Percentiles rank a stretch among this genome's conserved stretches.
phyloP scores from a whole-genome alignment of 1,140 invertebrate genomes.

The Lepidostoma basale region DNA sequence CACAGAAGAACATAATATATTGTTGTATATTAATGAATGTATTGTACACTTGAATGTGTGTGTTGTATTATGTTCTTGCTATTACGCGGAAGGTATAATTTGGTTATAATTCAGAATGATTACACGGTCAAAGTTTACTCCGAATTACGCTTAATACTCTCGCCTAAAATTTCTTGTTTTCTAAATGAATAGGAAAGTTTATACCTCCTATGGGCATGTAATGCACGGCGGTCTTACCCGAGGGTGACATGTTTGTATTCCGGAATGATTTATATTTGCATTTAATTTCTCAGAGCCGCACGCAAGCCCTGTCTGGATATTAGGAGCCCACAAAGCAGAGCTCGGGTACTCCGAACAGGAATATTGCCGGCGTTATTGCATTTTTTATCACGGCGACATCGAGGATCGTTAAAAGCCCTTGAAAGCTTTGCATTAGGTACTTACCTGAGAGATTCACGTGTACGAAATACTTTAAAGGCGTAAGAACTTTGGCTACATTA shows the following conservation, averaged over 20 bases:
- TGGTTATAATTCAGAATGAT: no score
- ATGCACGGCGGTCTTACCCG: slow-evolving; percentile 1
- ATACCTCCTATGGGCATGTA: slow-evolving; percentile 1
- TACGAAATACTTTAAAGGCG: not conserved
- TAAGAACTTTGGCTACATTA: not conserved
- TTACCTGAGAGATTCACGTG: not conserved
- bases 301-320: slow-evolving; percentile 1
- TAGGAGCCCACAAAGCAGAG: not conserved
- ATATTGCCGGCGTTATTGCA: slow-evolving; percentile 22
- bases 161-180: not conserved
- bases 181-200: slow-evolving; percentile 9
- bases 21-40: no score
- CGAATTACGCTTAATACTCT: not conserved
- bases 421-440: not conserved
- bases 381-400: slow-evolving; percentile 4
- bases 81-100: no score
- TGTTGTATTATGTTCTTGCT: no score
- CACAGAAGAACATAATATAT: no score
- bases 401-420: not conserved
- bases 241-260: slow-evolving; percentile 7
- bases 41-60: no score
- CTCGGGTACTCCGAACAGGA: not conserved
- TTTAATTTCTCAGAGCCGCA: slow-evolving; percentile 10
- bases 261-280: slow-evolving; percentile 19
- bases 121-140: not conserved